Percentiles rank a stretch among this genome's conserved stretches.
Conservation (phyloP, 2,888 invertebrate species). For the Drosophila fulvimacula region DNA sequence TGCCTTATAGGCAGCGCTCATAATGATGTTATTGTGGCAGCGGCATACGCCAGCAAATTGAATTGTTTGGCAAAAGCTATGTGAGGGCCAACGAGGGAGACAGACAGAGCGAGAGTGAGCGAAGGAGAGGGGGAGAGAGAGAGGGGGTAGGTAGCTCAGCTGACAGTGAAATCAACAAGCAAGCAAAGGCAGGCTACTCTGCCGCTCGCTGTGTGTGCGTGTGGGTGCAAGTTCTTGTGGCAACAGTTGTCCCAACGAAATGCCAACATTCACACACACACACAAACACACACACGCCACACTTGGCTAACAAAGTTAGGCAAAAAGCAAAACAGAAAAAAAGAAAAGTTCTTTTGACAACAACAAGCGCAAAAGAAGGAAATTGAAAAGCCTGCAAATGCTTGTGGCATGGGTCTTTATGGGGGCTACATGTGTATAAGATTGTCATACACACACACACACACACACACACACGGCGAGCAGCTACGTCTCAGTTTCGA, state of each 20-base stretch:
- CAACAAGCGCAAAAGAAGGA: constrained; percentile 55
- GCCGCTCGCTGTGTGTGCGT: constrained; percentile 17
- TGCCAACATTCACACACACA: constrained; percentile 17
- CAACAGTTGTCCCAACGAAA: constrained; percentile 68
- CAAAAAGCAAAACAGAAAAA: constrained; percentile 30
- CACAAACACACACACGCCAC: neutral
- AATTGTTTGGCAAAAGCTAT: constrained; percentile 58
- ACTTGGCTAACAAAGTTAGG: constrained; percentile 36
- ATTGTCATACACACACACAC: constrained; percentile 27
- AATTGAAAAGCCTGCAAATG: constrained; percentile 67
- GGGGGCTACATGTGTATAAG: constrained; percentile 16
- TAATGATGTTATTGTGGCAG: constrained; percentile 30
- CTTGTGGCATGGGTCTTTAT: constrained; percentile 1
- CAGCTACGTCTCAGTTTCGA: constrained; percentile 48
- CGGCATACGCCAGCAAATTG: constrained; percentile 62
- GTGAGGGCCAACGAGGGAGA: neutral
- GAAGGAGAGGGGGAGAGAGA: neutral
- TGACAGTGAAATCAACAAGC: constrained; percentile 41
- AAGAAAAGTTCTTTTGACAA: constrained; percentile 48
- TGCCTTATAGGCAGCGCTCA: constrained; percentile 2
- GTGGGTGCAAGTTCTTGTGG: constrained; percentile 64
- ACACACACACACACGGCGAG: neutral
- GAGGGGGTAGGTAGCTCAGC: neutral
- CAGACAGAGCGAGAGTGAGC: neutral
- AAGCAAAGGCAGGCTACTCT: neutral